Percentiles rank a stretch among this genome's conserved stretches.
These are phyloP conservation scores for Ptiloglossa arizonensis DNA, from an alignment of 1,140 invertebrate species.

Conservation along the genomic window DNA sequence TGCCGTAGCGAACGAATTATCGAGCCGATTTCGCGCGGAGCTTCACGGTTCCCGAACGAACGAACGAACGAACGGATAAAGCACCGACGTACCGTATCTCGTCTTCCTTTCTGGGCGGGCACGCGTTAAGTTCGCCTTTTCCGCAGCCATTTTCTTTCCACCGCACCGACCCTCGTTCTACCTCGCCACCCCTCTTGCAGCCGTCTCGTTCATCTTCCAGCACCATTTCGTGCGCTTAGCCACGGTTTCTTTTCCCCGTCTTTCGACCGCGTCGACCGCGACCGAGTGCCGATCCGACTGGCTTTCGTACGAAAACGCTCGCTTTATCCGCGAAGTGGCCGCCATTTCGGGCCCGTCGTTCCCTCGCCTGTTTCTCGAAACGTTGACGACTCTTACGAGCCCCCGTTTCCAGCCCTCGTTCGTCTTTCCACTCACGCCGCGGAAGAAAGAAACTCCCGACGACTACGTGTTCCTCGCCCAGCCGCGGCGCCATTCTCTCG, in stretches of 20 bases:
- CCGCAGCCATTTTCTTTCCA: slow-evolving; percentile 29
- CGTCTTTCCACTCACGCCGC: background rate
- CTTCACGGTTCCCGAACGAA: background rate
- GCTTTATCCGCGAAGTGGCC: slow-evolving; percentile 53
- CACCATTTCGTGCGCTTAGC: slow-evolving; percentile 33
- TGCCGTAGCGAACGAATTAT: background rate
- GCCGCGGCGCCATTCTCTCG: too few relatives aligned
- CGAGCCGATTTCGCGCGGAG: slow-evolving; percentile 18
- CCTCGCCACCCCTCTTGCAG: slow-evolving; percentile 1
- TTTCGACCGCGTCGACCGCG: background rate
- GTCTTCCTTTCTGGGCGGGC: slow-evolving; percentile 23
- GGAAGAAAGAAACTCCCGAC: background rate
- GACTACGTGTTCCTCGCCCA: background rate
- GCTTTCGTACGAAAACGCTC: slow-evolving; percentile 53
- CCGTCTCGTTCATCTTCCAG: slow-evolving; percentile 41
- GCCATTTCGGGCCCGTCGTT: slow-evolving; percentile 39
- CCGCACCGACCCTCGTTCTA: too few relatives aligned
- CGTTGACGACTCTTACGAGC: slow-evolving; percentile 37
- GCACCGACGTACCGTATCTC: slow-evolving; percentile 40
- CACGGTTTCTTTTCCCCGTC: slow-evolving; percentile 12
- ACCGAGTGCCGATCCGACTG: slow-evolving; percentile 49
- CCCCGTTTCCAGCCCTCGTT: slow-evolving; percentile 5
- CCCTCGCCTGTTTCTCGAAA: slow-evolving; percentile 41
- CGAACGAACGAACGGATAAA: slow-evolving; percentile 28
- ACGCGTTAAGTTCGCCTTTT: slow-evolving; percentile 35